Evolutionary conservation across 2,888 invertebrate species (phyloP).

Genomic region (Catocala nupta): DNA sequence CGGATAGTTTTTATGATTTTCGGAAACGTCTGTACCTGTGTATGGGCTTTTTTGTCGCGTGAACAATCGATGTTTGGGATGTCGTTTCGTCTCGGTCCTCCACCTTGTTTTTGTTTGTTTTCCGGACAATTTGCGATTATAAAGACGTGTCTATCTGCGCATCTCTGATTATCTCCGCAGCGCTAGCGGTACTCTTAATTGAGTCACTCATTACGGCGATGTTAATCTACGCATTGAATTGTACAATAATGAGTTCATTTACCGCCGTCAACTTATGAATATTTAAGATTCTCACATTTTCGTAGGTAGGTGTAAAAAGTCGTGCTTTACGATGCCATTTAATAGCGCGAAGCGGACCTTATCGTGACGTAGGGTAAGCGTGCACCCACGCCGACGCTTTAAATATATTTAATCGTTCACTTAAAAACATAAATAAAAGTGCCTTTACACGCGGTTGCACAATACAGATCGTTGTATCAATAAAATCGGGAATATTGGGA

Average conservation of each 20-base stretch:
- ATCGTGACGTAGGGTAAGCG: slow-evolving; percentile 50
- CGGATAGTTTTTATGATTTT: slow-evolving; percentile 78
- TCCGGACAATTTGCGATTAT: slow-evolving; percentile 81
- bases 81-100: slow-evolving; percentile 76
- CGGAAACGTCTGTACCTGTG: slow-evolving; percentile 75
- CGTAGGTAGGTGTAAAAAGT: slow-evolving; percentile 64
- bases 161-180: slow-evolving; percentile 63
- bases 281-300: slow-evolving; percentile 68
- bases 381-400: slow-evolving; percentile 27
- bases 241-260: slow-evolving; percentile 79
- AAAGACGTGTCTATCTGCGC: slow-evolving; percentile 62
- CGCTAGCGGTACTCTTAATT: slow-evolving; percentile 67
- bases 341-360: slow-evolving; percentile 61
- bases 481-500: slow-evolving; percentile 50
- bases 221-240: slow-evolving; percentile 75
- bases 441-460: slow-evolving; percentile 34
- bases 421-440: slow-evolving; percentile 45
- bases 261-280: slow-evolving; percentile 77
- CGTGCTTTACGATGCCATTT: slow-evolving; percentile 63
- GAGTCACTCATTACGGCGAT: slow-evolving; percentile 74
- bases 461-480: slow-evolving; percentile 36
- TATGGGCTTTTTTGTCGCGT: slow-evolving; percentile 53
- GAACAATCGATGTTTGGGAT: slow-evolving; percentile 74
- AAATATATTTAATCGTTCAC: slow-evolving; percentile 41
- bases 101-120: slow-evolving; percentile 81